Percentiles rank a stretch among this genome's conserved stretches.
These are phyloP conservation scores for Cololabis saira DNA, from an alignment of 2,113 vertebrate species.

Conservation along the genomic window DNA sequence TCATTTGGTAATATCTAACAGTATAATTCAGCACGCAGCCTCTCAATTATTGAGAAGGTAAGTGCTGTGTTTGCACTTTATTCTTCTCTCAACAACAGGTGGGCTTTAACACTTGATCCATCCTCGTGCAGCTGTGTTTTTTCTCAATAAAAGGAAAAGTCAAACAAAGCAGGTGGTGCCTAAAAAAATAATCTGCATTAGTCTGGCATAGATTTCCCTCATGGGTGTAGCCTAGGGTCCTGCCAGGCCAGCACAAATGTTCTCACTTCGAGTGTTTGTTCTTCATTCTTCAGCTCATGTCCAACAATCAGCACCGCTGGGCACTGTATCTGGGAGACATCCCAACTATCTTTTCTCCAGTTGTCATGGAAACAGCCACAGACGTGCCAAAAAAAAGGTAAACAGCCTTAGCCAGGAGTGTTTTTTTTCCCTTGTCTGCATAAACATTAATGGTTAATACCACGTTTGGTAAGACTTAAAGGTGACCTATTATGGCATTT, in stretches of 20 bases:
- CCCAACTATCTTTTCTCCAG: conserved; percentile 68
- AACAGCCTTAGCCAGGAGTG: conserved; percentile 62
- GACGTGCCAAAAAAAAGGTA: conserved; percentile 67
- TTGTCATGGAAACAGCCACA: conserved; percentile 78
- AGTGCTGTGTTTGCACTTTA: not conserved
- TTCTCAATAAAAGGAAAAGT: conserved; percentile 4
- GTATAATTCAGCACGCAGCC: too few relatives aligned
- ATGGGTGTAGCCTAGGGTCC: conserved; percentile 21
- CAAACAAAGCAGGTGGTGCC: conserved; percentile 20
- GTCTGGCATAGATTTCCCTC: conserved; percentile 12
- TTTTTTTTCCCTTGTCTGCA: conserved; percentile 8
- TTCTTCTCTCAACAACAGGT: conserved; percentile 14
- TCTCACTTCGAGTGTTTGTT: conserved; percentile 29
- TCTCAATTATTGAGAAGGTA: too few relatives aligned
- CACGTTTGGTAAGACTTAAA: too few relatives aligned
- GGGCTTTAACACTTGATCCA: conserved; percentile 2
- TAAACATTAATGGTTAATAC: too few relatives aligned
- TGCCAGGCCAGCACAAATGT: not conserved
- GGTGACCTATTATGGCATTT: too few relatives aligned
- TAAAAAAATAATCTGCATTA: not conserved
- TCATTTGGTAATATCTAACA: too few relatives aligned
- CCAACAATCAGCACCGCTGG: conserved; percentile 31
- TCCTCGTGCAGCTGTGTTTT: not conserved
- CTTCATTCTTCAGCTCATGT: conserved; percentile 51
- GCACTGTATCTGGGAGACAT: conserved; percentile 45